Base-by-base conservation (phyloP, 2,888 invertebrate genomes). In the Drosophila subsilvestris region DNA sequence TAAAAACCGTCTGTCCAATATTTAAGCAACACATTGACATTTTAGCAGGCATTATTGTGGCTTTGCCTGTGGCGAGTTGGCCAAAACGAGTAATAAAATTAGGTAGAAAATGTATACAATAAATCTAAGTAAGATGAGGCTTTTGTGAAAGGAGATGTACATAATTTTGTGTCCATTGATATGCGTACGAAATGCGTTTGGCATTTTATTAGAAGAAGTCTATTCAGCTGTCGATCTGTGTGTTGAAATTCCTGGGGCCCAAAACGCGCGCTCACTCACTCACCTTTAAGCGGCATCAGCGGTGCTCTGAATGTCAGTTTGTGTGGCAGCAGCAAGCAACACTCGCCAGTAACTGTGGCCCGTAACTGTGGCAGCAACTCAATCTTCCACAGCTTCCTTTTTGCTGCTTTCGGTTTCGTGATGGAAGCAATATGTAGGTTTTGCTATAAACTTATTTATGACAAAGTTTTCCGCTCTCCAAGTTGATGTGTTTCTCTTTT, bases 241-340 rank as follows among this genome's bases (percentile, higher is more conserved):
- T 37, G 58, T 17, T 49, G 43, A 74, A 63, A 70, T 62, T 63
- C 53, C 61, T 51, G 60, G 43, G 50, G 45, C 51, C 25, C 20
- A 2, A 45, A 37, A 37, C 37, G 22, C 37, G 20, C 18, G 32
- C 20, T 48, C 25, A 66, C 73, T 84, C 75, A 87, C 89, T 88
- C 76, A 88, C 87, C 86, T 89, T 77, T 79, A 67, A 81, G 75
- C 79, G 88, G 32, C 65, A 68, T 59, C 70, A 72, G 63, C 61
- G 62, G 61, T 58, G 60, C 61, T 62, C 72, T 81, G 80, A 83
- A 86, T 86, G 85, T 79, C 85, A 81, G 66, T 45, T 69, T 78
- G 67, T 76, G 62, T 73, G 63, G 65, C 70, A 70, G 65, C 53
- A 50, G 25, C 25, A 20, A 50, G 25, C 25, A 25, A 53, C 57